These are phyloP conservation scores for Fragum sueziense DNA, from an alignment of 2,888 invertebrate species.

Conservation along the genomic window DNA sequence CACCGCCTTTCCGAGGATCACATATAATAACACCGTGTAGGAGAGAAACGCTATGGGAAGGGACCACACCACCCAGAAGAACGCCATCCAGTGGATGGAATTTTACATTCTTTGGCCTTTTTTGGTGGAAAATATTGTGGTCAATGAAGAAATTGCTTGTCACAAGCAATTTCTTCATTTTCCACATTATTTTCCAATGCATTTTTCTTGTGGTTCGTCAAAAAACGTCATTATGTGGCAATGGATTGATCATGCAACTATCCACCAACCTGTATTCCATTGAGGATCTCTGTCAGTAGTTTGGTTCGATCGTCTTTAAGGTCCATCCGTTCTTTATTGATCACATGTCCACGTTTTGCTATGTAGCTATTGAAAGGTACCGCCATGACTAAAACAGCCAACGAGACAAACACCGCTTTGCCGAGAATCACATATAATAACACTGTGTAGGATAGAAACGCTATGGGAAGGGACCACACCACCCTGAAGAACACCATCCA, in stretches of 20 bases:
- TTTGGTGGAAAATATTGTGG: too few relatives aligned
- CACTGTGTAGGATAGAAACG: background rate
- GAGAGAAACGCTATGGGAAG: background rate
- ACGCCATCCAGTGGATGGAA: background rate
- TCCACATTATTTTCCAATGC: too few relatives aligned
- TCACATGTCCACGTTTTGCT: constrained; percentile 68
- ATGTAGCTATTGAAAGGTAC: constrained; percentile 65
- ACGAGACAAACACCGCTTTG: background rate
- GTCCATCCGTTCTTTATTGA: constrained; percentile 71
- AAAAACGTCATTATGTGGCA: too few relatives aligned
- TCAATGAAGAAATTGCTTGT: too few relatives aligned
- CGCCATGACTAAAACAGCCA: background rate
- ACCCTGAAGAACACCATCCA: background rate
- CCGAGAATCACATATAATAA: background rate
- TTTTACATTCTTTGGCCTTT: too few relatives aligned
- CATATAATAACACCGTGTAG: background rate
- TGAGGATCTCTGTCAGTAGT: constrained; percentile 79
- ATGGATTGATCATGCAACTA: too few relatives aligned
- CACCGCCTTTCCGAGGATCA: background rate
- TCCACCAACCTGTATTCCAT: constrained; percentile 82
- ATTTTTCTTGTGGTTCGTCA: too few relatives aligned
- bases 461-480: background rate
- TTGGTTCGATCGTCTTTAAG: constrained; percentile 77
- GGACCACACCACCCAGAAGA: background rate
- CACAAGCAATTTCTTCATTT: too few relatives aligned